Evolutionary conservation across 2,888 invertebrate genomes (phyloP).

Genomic region (Heliconius ismenius): DNA sequence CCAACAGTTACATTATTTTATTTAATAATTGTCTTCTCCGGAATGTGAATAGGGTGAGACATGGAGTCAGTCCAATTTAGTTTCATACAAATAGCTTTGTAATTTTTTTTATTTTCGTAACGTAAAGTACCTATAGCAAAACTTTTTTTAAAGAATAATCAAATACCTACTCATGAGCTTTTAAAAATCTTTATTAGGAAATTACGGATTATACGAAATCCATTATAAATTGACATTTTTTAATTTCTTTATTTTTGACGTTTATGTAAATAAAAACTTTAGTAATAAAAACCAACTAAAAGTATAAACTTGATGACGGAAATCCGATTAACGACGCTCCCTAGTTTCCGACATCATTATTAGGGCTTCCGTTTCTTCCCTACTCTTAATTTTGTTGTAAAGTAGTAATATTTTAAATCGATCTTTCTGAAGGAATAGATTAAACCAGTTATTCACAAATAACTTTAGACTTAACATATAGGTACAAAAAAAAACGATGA

Average conservation of each 20-base stretch:
- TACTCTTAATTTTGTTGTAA: conserved; percentile 6
- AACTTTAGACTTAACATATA: not conserved
- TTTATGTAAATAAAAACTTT: not conserved
- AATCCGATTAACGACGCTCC: conserved; percentile 39
- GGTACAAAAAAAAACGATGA: not conserved
- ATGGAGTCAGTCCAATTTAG: not conserved
- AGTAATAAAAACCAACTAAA: not conserved
- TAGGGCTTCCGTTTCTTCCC: conserved; percentile 38
- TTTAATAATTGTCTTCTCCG: not conserved
- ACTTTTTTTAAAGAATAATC: too few relatives aligned
- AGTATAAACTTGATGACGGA: conserved; percentile 24
- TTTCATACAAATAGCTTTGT: not conserved
- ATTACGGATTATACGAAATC: too few relatives aligned
- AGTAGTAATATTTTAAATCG: not conserved
- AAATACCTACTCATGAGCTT: too few relatives aligned
- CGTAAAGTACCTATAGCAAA: too few relatives aligned
- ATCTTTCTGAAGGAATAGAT: not conserved
- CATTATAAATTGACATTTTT: too few relatives aligned
- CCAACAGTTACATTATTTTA: not conserved
- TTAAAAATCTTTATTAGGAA: too few relatives aligned
- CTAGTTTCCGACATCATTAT: conserved; percentile 31
- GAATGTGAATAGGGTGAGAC: not conserved
- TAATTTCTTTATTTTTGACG: too few relatives aligned
- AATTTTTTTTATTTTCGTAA: not conserved
- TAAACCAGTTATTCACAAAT: not conserved